Evolutionary conservation across 53 echinoderm and acorn worm genomes (phyloP).

Genomic region (Paelopatides confundens): DNA sequence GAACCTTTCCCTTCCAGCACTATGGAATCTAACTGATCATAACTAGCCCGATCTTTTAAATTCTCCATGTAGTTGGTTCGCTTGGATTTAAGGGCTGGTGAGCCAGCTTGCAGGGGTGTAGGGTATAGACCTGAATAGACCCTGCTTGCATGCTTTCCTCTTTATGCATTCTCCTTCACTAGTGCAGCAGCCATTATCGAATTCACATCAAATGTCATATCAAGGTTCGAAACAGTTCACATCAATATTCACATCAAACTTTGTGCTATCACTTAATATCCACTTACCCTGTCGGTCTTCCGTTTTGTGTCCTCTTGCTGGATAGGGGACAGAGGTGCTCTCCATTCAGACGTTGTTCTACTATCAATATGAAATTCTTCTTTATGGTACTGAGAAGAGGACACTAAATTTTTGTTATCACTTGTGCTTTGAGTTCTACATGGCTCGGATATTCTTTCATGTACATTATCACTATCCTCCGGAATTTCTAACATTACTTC

Average conservation of each 20-base stretch:
- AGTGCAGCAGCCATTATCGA: conserved; percentile 34
- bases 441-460: neutral
- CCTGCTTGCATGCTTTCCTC: conserved; percentile 56
- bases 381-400: conserved; percentile 58
- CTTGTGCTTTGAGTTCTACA: conserved; percentile 12
- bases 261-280: conserved; percentile 33
- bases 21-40: conserved; percentile 9
- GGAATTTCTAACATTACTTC: conserved; percentile 92
- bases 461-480: conserved; percentile 46
- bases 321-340: conserved; percentile 63
- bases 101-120: conserved; percentile 79
- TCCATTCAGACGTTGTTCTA: conserved; percentile 50
- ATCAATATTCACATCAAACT: conserved; percentile 40
- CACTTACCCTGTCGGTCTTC: conserved; percentile 45
- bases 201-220: conserved; percentile 53
- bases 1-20: neutral
- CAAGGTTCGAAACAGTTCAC: conserved; percentile 11
- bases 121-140: conserved; percentile 76
- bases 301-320: neutral
- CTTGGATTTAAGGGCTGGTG: conserved; percentile 94
- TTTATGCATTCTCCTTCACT: conserved; percentile 45
- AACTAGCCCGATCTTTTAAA: conserved; percentile 18
- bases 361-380: conserved; percentile 51
- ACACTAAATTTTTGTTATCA: conserved; percentile 7
- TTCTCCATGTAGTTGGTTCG: conserved; percentile 51